Base-by-base conservation (phyloP, 2,888 invertebrate genomes). In the Parnassius mnemosyne region DNA sequence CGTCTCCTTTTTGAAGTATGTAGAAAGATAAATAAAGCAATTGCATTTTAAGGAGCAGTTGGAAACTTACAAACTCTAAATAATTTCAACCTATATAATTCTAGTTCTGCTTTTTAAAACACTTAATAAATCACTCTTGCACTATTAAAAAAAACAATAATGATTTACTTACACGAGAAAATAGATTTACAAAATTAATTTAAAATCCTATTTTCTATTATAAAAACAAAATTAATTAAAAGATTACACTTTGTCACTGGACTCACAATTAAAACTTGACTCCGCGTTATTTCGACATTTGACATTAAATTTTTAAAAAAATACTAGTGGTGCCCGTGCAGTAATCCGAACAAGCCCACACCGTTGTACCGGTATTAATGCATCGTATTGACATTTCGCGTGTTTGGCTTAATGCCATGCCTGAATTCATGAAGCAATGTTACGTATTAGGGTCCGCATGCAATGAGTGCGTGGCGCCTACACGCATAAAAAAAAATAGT, bases 381-480 rank as follows among this genome's bases (percentile, higher is more conserved):
- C 85, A 84, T 83, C 82, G 85, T 87, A 89, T 89, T 89, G 90
- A 90, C 90, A 90, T 90, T 90, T 89, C 75, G 81, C 79, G 78
- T 70, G 78, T 70, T 79, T 89, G 90, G 90, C 87, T 71, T 66
- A 12, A 60, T 62, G 87, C 89, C 90, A 82, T 79, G 69, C 74
- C 75, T 78, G 81, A 81, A 80, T 81, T 75, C 78, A 79, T 81
- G 79, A 80, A 80, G 83, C 85, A 83, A 84, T 85, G 60, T 64
- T 64, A 81, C 84, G 84, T 82, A 73, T 79, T 75, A 65, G 57
- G 66, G 66, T 64, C 61, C 63, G 60, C 61, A 57, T 62, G 63
- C 65, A 66, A 52, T 52, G 63, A 59, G 63, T 47, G 63, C 58
- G 55, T 55, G 42, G 20, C 53, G 60, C 60, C 53, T 42, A 50